Base-by-base conservation (phyloP, 2,888 invertebrate species). In the Drosophila helvetica region DNA sequence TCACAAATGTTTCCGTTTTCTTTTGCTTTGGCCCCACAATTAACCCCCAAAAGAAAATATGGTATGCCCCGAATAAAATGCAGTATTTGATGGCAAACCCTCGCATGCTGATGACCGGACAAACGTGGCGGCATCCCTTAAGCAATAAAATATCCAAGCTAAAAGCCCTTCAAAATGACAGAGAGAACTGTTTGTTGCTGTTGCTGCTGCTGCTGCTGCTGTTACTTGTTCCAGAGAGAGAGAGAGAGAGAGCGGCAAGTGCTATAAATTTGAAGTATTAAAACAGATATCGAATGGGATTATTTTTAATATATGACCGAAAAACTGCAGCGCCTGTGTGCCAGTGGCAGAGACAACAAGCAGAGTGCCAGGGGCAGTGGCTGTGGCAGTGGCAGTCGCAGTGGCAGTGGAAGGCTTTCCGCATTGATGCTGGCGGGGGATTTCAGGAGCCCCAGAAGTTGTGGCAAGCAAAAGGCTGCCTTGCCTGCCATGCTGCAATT, bases 201-300 rank as follows among this genome's bases (percentile, higher is more conserved):
- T 51, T 60, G 45, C 22, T 56, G 61, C 30, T 52, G 69, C 43
- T 75, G 73, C 9, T 61, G 53, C 43, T 64, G 61, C 30, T 60
- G 50, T 47, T 50, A 70, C 65, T 80, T 68, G 75, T 73, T 71
- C 68, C 71, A 77, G 5, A 15, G 38, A 38, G 38, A 15, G 15
- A 15, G 38, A 6, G 15, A 19, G 19, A 3, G 38, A 33, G 33
- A 33, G 33, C 33, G 5, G 77, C 79, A 70, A 38, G 69, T 83
- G 86, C 79, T 79, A 83, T 83, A 83, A 83, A 83, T 83, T 83
- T 86, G 74, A 84, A 81, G 86, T 83, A 83, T 86, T 83, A 83
- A 83, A 83, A 86, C 80, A 83, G 78, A 80, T 83, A 86, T 83
- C 81, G 86, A 86, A 86, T 83, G 83, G 38, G 84, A 83, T 83